A percentile compares a stretch with the other conserved stretches of the same genome.
phyloP scores from a whole-genome alignment of 2,113 vertebrate species.

The Mesembrinibis cayennensis region DNA sequence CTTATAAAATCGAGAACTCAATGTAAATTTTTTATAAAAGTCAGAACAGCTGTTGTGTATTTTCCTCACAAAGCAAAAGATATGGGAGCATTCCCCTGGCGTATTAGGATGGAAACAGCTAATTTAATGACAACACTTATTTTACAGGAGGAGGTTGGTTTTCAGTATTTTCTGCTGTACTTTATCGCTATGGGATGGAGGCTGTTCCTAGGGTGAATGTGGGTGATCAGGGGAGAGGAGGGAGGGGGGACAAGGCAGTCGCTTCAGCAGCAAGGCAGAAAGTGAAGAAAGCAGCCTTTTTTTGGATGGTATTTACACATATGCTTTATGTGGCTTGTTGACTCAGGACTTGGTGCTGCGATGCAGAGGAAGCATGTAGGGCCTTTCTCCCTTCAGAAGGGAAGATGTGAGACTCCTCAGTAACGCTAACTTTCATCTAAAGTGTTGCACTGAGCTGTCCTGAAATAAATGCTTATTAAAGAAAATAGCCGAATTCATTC shows the following conservation, averaged over 20 bases:
- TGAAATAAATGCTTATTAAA: not conserved
- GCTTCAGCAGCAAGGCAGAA: not conserved
- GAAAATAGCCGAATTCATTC: not conserved
- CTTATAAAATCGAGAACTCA: not conserved
- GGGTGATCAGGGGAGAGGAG: rapidly evolving
- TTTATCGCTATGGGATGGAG: not conserved
- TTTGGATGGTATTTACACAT: not conserved
- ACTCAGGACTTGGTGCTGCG: not conserved
- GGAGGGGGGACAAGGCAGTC: not conserved
- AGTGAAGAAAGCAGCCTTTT: not conserved
- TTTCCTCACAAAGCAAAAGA: not conserved
- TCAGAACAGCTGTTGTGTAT: not conserved
- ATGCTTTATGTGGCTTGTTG: not conserved
- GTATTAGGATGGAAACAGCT: not conserved
- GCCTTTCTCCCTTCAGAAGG: not conserved
- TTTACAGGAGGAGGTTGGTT: not conserved
- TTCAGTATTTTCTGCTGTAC: not conserved
- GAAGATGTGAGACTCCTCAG: not conserved
- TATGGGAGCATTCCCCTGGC: rapidly evolving
- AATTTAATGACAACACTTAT: not conserved
- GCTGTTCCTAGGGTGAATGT: not conserved
- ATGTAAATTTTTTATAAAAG: not conserved
- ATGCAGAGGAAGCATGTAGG: not conserved
- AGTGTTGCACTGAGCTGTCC: not conserved
- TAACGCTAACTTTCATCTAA: not conserved